phyloP scores from a whole-genome alignment of 2,113 vertebrate genomes.

The Seriola dumerili region DNA sequence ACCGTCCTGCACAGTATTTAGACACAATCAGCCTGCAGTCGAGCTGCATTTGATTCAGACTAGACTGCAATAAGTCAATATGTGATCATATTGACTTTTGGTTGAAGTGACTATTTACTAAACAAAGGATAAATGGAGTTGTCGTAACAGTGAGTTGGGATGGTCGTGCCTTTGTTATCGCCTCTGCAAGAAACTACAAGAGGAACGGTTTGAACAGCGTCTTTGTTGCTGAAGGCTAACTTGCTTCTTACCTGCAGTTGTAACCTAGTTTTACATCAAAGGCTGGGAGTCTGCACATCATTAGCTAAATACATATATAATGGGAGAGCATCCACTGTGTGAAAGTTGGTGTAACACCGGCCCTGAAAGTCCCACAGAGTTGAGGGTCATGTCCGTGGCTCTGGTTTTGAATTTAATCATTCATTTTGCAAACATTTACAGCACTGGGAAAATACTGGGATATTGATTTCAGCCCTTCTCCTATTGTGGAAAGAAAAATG shows the following conservation, averaged over 20 bases:
- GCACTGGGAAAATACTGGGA: neutral
- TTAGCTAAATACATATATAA: no score
- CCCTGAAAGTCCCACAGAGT: neutral
- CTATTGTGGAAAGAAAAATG: neutral
- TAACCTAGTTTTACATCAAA: no score
- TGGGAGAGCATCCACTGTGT: neutral
- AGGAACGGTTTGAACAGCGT: no score
- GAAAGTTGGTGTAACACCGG: neutral
- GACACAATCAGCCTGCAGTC: neutral
- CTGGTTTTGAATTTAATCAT: neutral
- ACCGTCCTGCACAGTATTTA: constrained; percentile 1
- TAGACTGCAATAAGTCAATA: neutral
- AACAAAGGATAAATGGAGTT: neutral
- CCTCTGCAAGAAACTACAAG: neutral
- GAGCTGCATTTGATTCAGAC: neutral
- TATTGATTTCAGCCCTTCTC: neutral
- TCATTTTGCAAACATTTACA: no score
- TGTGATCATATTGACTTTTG: neutral
- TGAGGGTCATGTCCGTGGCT: neutral
- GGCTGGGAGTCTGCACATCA: no score
- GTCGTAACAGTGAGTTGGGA: neutral
- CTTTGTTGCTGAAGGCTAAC: neutral
- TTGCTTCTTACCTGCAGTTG: neutral
- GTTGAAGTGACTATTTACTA: neutral
- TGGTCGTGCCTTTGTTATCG: no score